Evolutionary conservation across 2,797 vertebrate species (phyloP).

Genomic region (Stomatorhinus walkeri): DNA sequence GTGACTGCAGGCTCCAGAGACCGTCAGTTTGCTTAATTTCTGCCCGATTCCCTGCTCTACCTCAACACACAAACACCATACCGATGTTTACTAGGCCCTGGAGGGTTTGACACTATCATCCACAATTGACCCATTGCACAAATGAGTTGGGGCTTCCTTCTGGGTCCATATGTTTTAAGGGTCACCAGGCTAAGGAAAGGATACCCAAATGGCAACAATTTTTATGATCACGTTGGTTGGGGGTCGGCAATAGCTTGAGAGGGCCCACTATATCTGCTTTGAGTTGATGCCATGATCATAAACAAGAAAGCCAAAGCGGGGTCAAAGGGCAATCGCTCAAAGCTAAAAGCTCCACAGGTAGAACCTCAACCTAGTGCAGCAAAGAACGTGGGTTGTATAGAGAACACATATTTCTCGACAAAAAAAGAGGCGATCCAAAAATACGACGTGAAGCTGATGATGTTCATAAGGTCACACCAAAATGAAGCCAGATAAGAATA

Average conservation of each 20-base stretch:
- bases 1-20: background rate
- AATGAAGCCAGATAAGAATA: background rate
- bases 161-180: background rate
- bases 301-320: background rate
- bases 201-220: background rate
- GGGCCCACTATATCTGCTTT: background rate
- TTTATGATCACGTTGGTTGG: background rate
- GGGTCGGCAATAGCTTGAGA: background rate
- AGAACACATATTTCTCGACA: background rate
- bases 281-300: background rate
- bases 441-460: background rate
- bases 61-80: background rate
- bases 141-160: background rate
- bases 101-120: background rate
- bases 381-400: background rate
- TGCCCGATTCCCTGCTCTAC: background rate
- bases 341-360: background rate
- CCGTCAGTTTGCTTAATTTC: background rate
- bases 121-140: background rate
- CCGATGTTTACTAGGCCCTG: background rate
- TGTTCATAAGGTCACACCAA: background rate
- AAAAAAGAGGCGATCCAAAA: background rate
- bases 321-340: constrained; percentile 1
- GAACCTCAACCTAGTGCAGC: background rate
- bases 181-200: background rate